Evolutionary conservation across 2,797 vertebrate species (phyloP), one percentile per base, ranked within the genome.

Genomic region (Falco berigora): DNA sequence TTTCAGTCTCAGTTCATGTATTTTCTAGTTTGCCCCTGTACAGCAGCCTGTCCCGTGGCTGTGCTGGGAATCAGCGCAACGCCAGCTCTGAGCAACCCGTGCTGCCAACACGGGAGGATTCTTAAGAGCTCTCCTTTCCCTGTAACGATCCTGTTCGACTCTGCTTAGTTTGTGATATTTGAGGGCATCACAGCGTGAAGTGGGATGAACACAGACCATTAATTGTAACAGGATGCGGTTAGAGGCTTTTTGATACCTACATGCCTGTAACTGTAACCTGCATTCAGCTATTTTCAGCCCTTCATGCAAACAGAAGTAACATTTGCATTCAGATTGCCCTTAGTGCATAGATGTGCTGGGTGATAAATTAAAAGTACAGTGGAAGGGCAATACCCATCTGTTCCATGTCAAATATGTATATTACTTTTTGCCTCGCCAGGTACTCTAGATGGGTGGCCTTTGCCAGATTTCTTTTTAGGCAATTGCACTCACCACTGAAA

Each of bases 281-380:
- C 71, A 52, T 72, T 80, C 90, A 88, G 88, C 93, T 96, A 80
- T 96, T 97, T 97, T 80, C 92, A 94, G 81, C 88, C 68, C 74
- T 62, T 34, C 87, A 34, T 86, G 92, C 90, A 95, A 95, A 93
- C 28, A 79, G 81, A 77, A 91, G 84, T 5, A 82, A 38, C 38
- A 91, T 92, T 96, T 95, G 84, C 93, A 93, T 97, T 85, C 74
- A 46, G 61, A 62, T 91, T 94, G 88, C 92, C 86, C 89, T 86
- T 14, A 64, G 80, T 44, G 68, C 64, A 64, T 25, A 91, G 92
- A 93, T 90, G 83, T 75, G 58, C 66, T 58, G 68, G 90, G 6
- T 72, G 84, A 93, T 94, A 91, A 96, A 47, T 63, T 44, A 44
- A 18, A 94, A 88, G n/a, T 38, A 67, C 68, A 58, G 24, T 0